Conservation (phyloP, 1,140 invertebrate species). For the Panagrolaimus sp. region DNA sequence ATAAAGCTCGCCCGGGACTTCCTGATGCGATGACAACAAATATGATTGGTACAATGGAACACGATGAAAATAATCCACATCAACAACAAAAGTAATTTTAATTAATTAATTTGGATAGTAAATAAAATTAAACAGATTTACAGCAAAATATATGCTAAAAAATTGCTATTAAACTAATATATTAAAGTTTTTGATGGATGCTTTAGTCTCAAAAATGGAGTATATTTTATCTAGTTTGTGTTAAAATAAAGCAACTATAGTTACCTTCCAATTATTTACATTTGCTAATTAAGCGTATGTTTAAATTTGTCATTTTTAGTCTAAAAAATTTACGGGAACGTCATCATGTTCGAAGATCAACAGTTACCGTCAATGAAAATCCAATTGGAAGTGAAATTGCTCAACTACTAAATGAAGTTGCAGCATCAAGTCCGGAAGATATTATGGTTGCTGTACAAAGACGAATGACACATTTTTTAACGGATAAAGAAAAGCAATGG, state of each 20-base stretch:
- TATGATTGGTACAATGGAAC: neutral
- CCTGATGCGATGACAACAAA: neutral
- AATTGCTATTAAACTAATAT: too few relatives aligned
- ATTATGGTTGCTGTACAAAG: constrained; percentile 11
- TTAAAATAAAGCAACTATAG: too few relatives aligned
- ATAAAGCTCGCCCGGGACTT: neutral
- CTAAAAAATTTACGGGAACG: neutral
- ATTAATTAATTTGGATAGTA: too few relatives aligned
- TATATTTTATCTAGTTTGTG: too few relatives aligned
- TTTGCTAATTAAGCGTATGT: too few relatives aligned
- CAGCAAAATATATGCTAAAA: too few relatives aligned
- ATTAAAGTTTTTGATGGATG: too few relatives aligned
- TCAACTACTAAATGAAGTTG: constrained; percentile 68
- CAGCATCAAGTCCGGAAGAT: neutral
- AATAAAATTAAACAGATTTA: too few relatives aligned
- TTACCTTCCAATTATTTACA: too few relatives aligned
- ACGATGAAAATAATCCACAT: neutral
- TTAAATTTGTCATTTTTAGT: neutral
- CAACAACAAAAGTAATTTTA: neutral
- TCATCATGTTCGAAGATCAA: neutral
- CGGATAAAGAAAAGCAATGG: constrained; percentile 2
- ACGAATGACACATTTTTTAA: neutral
- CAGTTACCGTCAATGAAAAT: neutral
- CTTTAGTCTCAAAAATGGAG: too few relatives aligned
- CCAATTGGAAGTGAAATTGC: constrained; percentile 65